A percentile compares a stretch with the other conserved stretches of the same genome.
Conservation (phyloP, 2,113 vertebrate genomes). For the Syrmaticus mikado region DNA sequence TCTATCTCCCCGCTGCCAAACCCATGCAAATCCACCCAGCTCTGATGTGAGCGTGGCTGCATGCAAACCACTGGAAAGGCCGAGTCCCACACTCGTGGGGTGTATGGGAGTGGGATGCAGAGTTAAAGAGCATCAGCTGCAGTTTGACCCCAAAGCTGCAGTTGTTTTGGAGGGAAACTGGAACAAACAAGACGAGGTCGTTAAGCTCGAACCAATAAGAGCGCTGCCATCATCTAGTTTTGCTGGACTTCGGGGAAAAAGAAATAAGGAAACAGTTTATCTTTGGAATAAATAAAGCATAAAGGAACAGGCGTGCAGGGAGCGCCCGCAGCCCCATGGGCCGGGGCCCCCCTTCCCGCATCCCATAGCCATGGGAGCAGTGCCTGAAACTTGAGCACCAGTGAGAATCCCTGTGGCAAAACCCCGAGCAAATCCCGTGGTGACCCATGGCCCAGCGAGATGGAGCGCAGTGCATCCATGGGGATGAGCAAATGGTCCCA, state of each 20-base stretch:
- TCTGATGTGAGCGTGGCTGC: neutral
- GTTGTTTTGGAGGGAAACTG: neutral
- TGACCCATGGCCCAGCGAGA: conserved; percentile 21
- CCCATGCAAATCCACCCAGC: neutral
- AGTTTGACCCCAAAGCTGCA: neutral
- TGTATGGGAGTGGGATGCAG: neutral
- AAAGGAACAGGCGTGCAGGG: neutral
- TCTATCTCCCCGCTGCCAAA: neutral
- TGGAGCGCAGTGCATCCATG: neutral
- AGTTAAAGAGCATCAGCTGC: neutral
- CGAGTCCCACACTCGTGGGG: neutral
- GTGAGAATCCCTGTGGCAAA: neutral
- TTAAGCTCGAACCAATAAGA: neutral
- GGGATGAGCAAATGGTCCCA: neutral
- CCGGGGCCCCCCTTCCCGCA: neutral
- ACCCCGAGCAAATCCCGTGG: neutral
- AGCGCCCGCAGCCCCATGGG: neutral
- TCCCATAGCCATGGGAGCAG: neutral
- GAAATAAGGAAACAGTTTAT: conserved; percentile 55
- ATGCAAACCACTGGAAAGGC: conserved; percentile 3
- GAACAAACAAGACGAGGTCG: neutral
- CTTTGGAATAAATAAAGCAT: conserved; percentile 50
- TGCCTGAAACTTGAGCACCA: neutral
- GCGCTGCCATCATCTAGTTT: neutral
- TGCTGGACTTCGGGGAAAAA: neutral